Evolutionary conservation across 2,888 invertebrate genomes (phyloP).

Genomic region (Cancer borealis): DNA sequence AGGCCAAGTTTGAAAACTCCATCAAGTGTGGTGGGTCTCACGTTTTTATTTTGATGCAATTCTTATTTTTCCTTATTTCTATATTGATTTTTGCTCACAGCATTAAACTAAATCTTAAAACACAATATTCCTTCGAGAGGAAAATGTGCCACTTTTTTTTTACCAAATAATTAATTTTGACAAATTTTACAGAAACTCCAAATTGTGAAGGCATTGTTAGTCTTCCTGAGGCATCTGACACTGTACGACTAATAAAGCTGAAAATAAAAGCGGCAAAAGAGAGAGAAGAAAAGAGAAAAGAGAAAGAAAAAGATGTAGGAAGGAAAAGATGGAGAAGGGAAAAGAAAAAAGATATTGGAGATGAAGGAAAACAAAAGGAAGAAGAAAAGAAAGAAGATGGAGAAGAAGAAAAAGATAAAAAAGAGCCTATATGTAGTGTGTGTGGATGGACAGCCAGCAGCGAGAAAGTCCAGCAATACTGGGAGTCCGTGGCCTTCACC

Average conservation of each 20-base stretch:
- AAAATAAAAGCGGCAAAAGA: slow-evolving; percentile 14
- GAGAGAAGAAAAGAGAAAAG: neutral
- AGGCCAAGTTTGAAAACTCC: slow-evolving; percentile 82
- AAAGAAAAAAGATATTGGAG: neutral
- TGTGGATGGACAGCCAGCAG: slow-evolving; percentile 82
- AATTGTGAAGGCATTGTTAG: neutral
- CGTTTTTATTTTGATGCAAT: neutral
- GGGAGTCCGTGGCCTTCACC: slow-evolving; percentile 86
- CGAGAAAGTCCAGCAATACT: slow-evolving; percentile 83
- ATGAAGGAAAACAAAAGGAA: neutral
- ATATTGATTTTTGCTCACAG: too few relatives aligned
- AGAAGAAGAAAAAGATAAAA: neutral
- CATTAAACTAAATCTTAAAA: too few relatives aligned
- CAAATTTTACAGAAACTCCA: neutral
- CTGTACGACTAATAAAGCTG: neutral
- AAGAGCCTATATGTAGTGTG: neutral
- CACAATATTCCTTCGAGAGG: too few relatives aligned
- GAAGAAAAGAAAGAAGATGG: neutral
- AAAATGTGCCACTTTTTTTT: too few relatives aligned
- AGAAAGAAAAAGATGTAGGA: neutral
- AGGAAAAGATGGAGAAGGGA: slow-evolving; percentile 37
- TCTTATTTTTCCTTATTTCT: too few relatives aligned
- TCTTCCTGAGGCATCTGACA: neutral
- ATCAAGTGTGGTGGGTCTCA: slow-evolving; percentile 81
- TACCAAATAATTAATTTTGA: neutral